phyloP scores from a whole-genome alignment of 92 coral and sea anemone species.

The Actinernus sp. region DNA sequence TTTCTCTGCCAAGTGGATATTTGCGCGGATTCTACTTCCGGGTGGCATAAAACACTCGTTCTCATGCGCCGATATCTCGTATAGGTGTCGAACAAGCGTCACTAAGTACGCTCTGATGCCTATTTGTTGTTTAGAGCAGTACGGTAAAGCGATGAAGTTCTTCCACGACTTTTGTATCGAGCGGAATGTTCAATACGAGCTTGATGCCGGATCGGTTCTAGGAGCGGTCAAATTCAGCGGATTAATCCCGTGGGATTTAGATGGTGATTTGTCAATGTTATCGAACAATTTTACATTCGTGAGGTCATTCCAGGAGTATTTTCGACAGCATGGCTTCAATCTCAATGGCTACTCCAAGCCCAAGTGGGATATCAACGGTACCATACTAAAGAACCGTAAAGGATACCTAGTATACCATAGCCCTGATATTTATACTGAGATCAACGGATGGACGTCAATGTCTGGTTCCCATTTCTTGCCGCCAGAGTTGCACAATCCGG shows the following conservation, averaged over 20 bases:
- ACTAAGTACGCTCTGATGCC: constrained; percentile 28
- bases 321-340: constrained; percentile 33
- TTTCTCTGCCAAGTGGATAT: constrained; percentile 29
- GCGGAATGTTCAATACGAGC: constrained; percentile 14
- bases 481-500: constrained; percentile 40
- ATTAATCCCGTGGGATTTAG: constrained; percentile 26
- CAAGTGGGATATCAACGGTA: constrained; percentile 33
- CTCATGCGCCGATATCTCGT: constrained; percentile 24
- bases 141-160: constrained; percentile 19
- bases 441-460: constrained; percentile 45
- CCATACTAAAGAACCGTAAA: constrained; percentile 16
- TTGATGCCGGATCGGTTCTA: constrained; percentile 23
- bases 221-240: constrained; percentile 25
- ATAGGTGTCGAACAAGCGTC: constrained; percentile 17
- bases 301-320: constrained; percentile 10
- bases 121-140: constrained; percentile 20
- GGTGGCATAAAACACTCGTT: constrained; percentile 16
- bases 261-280: constrained; percentile 25
- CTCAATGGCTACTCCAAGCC: constrained; percentile 31
- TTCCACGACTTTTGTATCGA: constrained; percentile 16
- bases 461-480: constrained; percentile 34
- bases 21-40: constrained; percentile 19
- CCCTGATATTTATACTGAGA: constrained; percentile 47
- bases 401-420: constrained; percentile 42
- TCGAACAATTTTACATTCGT: constrained; percentile 10